A percentile compares a stretch with the other conserved stretches of the same genome.
Conservation (phyloP, 2,113 vertebrate species). For the Sebastes schlegelii region DNA sequence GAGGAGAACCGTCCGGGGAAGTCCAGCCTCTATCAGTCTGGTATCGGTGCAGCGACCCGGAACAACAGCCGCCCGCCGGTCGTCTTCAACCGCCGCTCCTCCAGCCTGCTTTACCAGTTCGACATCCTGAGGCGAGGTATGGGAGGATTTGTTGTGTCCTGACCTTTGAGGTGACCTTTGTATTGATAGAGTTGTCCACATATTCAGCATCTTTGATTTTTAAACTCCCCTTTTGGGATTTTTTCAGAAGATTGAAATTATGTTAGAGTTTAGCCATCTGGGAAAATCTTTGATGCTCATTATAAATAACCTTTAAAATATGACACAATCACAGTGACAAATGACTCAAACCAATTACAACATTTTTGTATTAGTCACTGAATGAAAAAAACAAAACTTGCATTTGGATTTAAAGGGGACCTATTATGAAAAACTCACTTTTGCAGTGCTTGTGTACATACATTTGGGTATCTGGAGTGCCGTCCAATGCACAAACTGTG, state of each 20-base stretch:
- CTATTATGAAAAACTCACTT: no score
- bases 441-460: no score
- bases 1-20: conserved; percentile 87
- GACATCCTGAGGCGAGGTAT: conserved; percentile 81
- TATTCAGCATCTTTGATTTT: background rate
- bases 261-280: conserved; percentile 13
- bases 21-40: conserved; percentile 61
- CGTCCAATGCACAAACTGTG: no score
- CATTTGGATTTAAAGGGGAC: background rate
- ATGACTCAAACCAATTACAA: background rate
- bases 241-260: conserved; percentile 10
- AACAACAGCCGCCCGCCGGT: conserved; percentile 80
- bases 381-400: background rate
- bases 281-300: conserved; percentile 19
- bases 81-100: conserved; percentile 82
- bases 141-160: conserved; percentile 4
- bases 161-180: conserved; percentile 12
- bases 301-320: no score
- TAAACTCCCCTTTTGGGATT: background rate
- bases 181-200: background rate
- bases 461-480: no score
- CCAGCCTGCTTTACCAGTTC: conserved; percentile 72
- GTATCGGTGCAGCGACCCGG: conserved; percentile 13
- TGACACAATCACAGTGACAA: background rate
- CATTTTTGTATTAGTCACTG: background rate